These are phyloP conservation scores for Apoderus coryli DNA, from an alignment of 2,888 invertebrate species.

Conservation along the genomic window DNA sequence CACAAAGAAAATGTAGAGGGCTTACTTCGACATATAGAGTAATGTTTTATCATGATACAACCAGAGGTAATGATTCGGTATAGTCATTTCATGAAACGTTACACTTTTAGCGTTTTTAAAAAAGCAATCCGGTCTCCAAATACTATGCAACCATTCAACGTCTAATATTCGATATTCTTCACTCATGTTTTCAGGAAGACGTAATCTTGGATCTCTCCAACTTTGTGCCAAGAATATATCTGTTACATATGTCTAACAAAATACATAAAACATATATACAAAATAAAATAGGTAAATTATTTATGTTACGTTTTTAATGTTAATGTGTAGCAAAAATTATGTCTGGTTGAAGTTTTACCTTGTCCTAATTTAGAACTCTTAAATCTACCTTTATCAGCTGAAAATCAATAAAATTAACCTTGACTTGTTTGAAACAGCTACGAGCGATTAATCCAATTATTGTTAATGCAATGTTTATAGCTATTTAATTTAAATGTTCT, in stretches of 20 bases:
- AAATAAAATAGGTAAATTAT: too few species aligned
- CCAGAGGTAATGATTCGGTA: conserved; percentile 87
- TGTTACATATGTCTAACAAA: conserved; percentile 84
- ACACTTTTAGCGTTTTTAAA: conserved; percentile 88
- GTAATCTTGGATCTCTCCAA: conserved; percentile 78
- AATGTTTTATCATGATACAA: conserved; percentile 82
- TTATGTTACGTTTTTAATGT: too few species aligned
- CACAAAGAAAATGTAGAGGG: conserved; percentile 2
- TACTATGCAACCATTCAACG: conserved; percentile 78
- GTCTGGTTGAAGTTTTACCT: too few species aligned
- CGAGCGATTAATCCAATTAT: too few species aligned
- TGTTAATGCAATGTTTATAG: too few species aligned
- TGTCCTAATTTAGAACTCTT: too few species aligned
- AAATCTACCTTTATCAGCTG: too few species aligned
- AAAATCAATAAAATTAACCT: too few species aligned
- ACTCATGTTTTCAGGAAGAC: conserved; percentile 87
- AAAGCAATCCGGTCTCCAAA: conserved; percentile 88
- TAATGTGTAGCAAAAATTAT: too few species aligned
- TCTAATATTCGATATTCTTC: conserved; percentile 81
- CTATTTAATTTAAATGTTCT: too few species aligned
- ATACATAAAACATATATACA: too few species aligned
- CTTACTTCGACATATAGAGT: conserved; percentile 85
- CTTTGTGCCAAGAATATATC: conserved; percentile 87
- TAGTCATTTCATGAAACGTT: conserved; percentile 88
- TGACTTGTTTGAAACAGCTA: too few species aligned